phyloP scores from a whole-genome alignment of 2,113 vertebrate genomes.

The Chionomys nivalis region DNA sequence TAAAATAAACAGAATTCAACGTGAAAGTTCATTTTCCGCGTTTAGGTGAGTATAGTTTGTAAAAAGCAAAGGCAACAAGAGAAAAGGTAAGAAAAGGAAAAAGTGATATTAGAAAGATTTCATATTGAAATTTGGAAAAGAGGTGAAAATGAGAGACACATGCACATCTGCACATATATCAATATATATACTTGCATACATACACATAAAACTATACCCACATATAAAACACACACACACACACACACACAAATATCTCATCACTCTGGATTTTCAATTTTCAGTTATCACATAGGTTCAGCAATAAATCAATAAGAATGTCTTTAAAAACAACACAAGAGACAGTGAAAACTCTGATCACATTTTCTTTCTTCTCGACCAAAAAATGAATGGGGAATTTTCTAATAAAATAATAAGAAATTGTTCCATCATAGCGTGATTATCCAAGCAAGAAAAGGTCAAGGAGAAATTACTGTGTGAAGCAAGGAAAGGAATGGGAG shows the following conservation, averaged over 20 bases:
- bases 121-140: not conserved
- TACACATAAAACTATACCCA: not conserved
- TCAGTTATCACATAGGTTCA: not conserved
- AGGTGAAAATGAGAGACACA: not conserved
- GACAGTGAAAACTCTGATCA: not conserved
- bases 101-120: not conserved
- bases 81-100: not conserved
- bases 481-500: too few species aligned
- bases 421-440: not conserved
- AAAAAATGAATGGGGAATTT: not conserved
- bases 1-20: not conserved
- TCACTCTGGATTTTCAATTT: not conserved
- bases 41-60: not conserved
- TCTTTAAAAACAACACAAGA: not conserved
- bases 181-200: not conserved
- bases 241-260: not conserved
- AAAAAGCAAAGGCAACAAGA: not conserved
- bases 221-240: too few species aligned
- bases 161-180: not conserved
- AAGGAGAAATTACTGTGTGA: not conserved
- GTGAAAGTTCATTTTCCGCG: not conserved
- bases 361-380: not conserved
- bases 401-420: not conserved
- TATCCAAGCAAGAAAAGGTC: not conserved
- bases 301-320: not conserved